phyloP scores from a whole-genome alignment of 2,888 invertebrate species.

The Tetragonula carbonaria region DNA sequence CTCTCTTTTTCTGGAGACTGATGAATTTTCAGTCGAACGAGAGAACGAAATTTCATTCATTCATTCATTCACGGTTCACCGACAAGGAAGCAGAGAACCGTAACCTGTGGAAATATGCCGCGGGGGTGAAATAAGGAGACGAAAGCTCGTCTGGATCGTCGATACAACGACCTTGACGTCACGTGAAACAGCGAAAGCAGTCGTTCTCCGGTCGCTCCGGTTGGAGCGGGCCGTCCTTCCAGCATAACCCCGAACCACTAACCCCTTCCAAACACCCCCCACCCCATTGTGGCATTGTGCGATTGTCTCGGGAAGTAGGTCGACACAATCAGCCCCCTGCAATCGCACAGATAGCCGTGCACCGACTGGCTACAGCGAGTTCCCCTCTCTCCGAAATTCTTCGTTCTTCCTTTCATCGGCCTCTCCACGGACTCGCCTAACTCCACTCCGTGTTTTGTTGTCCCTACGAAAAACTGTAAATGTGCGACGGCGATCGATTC shows the following conservation, averaged over 20 bases:
- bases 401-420: not conserved
- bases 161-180: slow-evolving; percentile 71
- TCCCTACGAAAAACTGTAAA: no score
- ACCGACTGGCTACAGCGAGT: slow-evolving; percentile 22
- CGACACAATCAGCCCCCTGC: slow-evolving; percentile 73
- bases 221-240: slow-evolving; percentile 20
- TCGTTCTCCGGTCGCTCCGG: slow-evolving; percentile 48
- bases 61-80: no score
- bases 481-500: no score
- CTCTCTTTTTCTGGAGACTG: no score
- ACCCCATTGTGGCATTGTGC: slow-evolving; percentile 62
- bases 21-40: no score
- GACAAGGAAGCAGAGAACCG: no score
- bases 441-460: not conserved
- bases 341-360: slow-evolving; percentile 59
- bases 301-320: slow-evolving; percentile 80
- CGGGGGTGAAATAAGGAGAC: slow-evolving; percentile 3
- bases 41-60: no score
- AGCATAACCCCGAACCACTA: slow-evolving; percentile 22
- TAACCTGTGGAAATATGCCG: not conserved
- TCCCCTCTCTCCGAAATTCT: slow-evolving; percentile 31
- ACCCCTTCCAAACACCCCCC: slow-evolving; percentile 23
- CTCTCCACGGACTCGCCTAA: not conserved
- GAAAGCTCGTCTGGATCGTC: slow-evolving; percentile 26
- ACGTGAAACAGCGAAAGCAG: slow-evolving; percentile 56